Evolutionary conservation across 2,888 invertebrate species (phyloP).

Genomic region (Seira ritae): DNA sequence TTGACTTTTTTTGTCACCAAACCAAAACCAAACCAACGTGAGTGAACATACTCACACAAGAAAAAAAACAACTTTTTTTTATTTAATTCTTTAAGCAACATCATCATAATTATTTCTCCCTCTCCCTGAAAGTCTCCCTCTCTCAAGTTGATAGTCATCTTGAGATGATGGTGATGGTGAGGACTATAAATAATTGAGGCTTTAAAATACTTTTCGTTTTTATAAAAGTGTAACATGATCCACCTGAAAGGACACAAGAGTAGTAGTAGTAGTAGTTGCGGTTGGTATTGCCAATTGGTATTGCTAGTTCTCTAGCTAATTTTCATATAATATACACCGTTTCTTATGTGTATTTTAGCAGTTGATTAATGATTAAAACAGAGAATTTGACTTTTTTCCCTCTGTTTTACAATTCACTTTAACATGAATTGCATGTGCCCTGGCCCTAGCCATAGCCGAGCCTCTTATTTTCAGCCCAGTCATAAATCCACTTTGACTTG

Average conservation of each 20-base stretch:
- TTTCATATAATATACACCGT: no score
- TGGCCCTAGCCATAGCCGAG: slow-evolving; percentile 3
- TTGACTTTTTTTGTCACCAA: not conserved
- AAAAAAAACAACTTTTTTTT: not conserved
- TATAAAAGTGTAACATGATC: not conserved
- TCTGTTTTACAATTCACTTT: not conserved
- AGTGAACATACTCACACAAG: no score
- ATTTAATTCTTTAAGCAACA: no score
- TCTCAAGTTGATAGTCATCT: not conserved
- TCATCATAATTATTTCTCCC: not conserved
- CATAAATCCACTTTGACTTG: slow-evolving; percentile 46
- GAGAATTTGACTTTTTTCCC: not conserved
- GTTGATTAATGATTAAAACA: not conserved
- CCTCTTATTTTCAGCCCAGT: slow-evolving; percentile 47
- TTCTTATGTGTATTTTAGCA: not conserved
- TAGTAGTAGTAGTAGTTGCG: not conserved
- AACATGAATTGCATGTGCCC: not conserved
- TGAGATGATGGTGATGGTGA: not conserved
- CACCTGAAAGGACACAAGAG: not conserved
- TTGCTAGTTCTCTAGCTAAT: not conserved
- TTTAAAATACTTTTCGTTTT: not conserved
- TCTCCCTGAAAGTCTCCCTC: not conserved
- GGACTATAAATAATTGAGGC: not conserved
- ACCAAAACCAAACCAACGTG: no score
- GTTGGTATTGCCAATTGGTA: not conserved